Conservation (phyloP, 2,113 vertebrate species). For the Periophthalmus modestus region DNA sequence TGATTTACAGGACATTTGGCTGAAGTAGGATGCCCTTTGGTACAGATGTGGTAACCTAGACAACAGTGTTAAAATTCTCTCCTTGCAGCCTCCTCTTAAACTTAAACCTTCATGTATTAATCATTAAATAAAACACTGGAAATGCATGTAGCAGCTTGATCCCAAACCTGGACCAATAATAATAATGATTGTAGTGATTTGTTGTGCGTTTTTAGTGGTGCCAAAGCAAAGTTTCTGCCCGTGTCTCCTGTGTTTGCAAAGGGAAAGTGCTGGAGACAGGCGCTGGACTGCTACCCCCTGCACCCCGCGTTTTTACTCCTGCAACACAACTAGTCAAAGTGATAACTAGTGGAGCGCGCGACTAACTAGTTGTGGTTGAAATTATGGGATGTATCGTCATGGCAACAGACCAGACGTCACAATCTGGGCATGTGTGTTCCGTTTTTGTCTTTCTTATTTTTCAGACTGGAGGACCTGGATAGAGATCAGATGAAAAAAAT, state of each 20-base stretch:
- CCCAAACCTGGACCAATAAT: not conserved
- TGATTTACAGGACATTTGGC: not conserved
- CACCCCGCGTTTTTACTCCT: not conserved
- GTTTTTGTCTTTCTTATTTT: slow-evolving; percentile 81
- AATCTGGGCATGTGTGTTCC: slow-evolving; percentile 92
- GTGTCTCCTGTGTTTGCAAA: slow-evolving; percentile 2
- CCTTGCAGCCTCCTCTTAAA: slow-evolving; percentile 5
- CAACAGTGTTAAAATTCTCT: slow-evolving; percentile 57
- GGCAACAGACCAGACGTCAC: slow-evolving; percentile 98
- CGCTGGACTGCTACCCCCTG: not conserved
- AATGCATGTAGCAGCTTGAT: not conserved
- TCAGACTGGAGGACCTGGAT: slow-evolving; percentile 81
- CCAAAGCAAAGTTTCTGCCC: not conserved
- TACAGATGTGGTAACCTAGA: slow-evolving; percentile 72
- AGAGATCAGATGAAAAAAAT: slow-evolving; percentile 70
- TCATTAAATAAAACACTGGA: not conserved
- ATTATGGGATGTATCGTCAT: slow-evolving; percentile 95
- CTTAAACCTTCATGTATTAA: not conserved
- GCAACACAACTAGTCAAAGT: slow-evolving; percentile 68
- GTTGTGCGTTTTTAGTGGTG: not conserved
- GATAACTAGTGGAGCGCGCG: slow-evolving; percentile 73
- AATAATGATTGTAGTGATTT: too few relatives aligned
- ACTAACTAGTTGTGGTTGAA: slow-evolving; percentile 83
- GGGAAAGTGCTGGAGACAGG: not conserved
- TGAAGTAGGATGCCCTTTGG: slow-evolving; percentile 25